These are phyloP conservation scores for Galeopterus variegatus DNA, from an alignment of 2,113 vertebrate genomes.

Conservation along the genomic window DNA sequence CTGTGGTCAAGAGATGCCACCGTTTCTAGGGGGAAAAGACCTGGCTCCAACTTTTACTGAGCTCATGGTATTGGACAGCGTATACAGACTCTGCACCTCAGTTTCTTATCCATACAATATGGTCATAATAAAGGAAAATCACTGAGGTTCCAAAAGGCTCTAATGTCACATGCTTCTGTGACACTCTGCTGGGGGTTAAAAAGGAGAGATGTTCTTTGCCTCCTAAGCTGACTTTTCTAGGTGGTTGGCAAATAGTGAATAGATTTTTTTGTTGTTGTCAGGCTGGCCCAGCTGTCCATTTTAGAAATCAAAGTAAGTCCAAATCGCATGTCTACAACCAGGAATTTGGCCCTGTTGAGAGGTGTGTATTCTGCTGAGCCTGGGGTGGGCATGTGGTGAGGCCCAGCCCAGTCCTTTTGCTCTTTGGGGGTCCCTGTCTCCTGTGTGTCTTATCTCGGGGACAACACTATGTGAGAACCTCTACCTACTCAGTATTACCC, in stretches of 20 bases:
- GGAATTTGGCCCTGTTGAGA: not conserved
- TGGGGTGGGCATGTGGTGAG: not conserved
- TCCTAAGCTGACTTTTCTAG: not conserved
- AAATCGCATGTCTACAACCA: not conserved
- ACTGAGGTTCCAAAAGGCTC: not conserved
- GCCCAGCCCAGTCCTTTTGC: not conserved
- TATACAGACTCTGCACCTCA: not conserved
- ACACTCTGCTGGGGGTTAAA: not conserved
- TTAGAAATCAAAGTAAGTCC: not conserved
- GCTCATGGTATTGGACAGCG: not conserved
- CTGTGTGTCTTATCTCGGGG: not conserved
- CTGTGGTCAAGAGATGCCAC: not conserved
- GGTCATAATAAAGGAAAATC: not conserved
- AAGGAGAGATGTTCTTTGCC: not conserved
- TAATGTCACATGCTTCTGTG: not conserved
- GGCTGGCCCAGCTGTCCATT: not conserved
- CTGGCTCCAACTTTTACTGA: not conserved
- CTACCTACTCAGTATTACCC: not conserved
- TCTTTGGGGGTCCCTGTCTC: not conserved
- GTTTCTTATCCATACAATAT: not conserved
- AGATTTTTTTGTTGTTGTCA: not conserved
- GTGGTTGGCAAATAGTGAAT: not conserved
- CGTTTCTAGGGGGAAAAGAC: not conserved
- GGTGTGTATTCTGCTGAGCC: not conserved
- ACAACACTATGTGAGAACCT: not conserved